Evolutionary conservation across 1,140 invertebrate genomes (phyloP).

Genomic region (Aporrectodea caliginosa): DNA sequence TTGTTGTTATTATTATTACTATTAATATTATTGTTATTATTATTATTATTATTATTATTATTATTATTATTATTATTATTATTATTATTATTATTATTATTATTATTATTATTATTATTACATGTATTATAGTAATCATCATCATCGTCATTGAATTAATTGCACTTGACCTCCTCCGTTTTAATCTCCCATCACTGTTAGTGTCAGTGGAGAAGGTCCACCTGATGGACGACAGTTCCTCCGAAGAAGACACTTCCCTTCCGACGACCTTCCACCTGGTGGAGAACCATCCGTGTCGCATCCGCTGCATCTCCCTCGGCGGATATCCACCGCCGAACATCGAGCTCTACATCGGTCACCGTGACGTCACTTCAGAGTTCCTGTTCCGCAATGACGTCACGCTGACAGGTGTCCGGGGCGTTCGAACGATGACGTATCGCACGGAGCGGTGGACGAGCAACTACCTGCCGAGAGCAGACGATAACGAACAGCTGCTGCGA

Average conservation of each 20-base stretch:
- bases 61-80: no score
- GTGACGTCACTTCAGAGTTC: not conserved
- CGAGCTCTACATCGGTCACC: slow-evolving; percentile 10
- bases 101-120: no score
- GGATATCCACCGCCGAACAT: slow-evolving; percentile 14
- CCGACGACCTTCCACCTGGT: slow-evolving; percentile 8
- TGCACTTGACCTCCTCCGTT: no score
- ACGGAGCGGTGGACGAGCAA: not conserved
- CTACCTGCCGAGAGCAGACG: not conserved
- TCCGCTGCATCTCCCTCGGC: slow-evolving; percentile 9
- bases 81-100: no score
- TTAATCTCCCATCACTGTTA: no score
- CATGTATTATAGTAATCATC: no score
- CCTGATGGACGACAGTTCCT: not conserved
- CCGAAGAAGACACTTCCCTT: not conserved
- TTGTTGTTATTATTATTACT: no score
- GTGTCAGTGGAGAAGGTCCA: not conserved
- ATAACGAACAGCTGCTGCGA: not conserved
- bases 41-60: no score
- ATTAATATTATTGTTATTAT: no score
- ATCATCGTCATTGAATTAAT: no score
- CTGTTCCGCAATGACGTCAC: not conserved
- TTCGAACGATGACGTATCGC: slow-evolving; percentile 10
- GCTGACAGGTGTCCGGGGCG: not conserved
- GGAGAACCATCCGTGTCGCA: not conserved